Base-by-base conservation (phyloP, 2,113 vertebrate genomes). In the Choloepus hoffmanni region DNA sequence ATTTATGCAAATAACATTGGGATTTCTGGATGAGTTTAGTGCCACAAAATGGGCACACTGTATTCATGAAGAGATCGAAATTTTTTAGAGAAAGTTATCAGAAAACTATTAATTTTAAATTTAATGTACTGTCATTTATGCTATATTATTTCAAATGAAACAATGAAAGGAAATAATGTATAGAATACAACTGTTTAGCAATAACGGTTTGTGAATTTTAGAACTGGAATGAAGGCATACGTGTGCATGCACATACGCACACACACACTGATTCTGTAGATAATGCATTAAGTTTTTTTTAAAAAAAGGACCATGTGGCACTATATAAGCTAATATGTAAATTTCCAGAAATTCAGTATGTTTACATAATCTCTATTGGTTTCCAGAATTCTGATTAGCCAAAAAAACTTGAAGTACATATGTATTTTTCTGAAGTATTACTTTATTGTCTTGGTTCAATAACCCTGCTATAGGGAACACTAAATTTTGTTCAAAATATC, bases 31-130 rank as follows among this genome's bases (percentile, higher is more conserved):
- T 90, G 77, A 77, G 2, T 96, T 95, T 97, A 43, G 28, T 92
- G 73, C 62, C 81, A 88, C 68, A 89, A 83, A 87, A 65, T 92
- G 94, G 65, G 21, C 45, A 88, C n/a, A 86, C 33, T 95, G 74
- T 89, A 86, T 90, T 95, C 15, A 86, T 95, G 26, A 97, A 94
- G 16, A 97, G 62, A 97, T 97, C 96, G 43, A 79, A 92, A 95
- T 13, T 65, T 9, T 95, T 98, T 84, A 43, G 36, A 48, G 65
- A 85, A 95, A 94, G 9, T 26, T 48, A 91, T 97, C 12, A 91
- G 68, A 96, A 94, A 97, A 79, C 11, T 65, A 73, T 72, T 95
- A 97, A 73, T 40, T 85, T 73, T 53, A 62, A 96, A 97, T 96
- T 95, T 96, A 13, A 2, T 21, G 70, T 16, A 87, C 3, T 89